These are phyloP conservation scores for Piprites chloris DNA, from an alignment of 2,113 vertebrate genomes.

Conservation along the genomic window DNA sequence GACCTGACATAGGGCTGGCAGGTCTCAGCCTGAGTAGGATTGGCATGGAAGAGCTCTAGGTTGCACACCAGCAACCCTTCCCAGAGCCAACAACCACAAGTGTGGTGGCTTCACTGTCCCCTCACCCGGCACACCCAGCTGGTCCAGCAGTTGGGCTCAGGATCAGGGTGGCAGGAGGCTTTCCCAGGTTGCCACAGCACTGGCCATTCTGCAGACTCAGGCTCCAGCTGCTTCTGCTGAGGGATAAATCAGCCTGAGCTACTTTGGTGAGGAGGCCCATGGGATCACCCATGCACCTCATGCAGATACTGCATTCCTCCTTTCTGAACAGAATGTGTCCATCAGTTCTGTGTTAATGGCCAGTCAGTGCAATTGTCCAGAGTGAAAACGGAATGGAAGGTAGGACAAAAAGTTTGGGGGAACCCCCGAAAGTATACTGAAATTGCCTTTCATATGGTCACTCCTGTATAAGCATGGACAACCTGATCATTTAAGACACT, in stretches of 20 bases:
- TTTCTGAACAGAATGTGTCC: neutral
- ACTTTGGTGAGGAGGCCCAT: neutral
- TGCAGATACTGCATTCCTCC: neutral
- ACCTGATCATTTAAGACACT: neutral
- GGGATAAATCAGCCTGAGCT: neutral
- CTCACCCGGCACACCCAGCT: neutral
- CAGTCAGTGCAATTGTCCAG: neutral
- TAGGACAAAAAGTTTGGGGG: neutral
- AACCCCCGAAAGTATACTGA: neutral
- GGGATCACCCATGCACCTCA: neutral
- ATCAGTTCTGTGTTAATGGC: neutral
- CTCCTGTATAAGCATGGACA: neutral
- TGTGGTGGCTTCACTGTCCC: neutral
- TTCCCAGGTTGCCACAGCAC: neutral
- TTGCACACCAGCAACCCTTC: neutral
- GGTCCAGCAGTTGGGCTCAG: neutral
- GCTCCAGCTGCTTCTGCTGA: neutral
- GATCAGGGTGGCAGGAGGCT: neutral
- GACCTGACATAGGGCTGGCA: neutral
- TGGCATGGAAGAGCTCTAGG: neutral
- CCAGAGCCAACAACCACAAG: neutral
- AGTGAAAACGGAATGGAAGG: neutral
- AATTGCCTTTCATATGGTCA: neutral
- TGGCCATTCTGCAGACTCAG: neutral
- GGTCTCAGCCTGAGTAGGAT: neutral